phyloP scores from a whole-genome alignment of 2,797 vertebrate genomes.

The Eulemur rubriventer region DNA sequence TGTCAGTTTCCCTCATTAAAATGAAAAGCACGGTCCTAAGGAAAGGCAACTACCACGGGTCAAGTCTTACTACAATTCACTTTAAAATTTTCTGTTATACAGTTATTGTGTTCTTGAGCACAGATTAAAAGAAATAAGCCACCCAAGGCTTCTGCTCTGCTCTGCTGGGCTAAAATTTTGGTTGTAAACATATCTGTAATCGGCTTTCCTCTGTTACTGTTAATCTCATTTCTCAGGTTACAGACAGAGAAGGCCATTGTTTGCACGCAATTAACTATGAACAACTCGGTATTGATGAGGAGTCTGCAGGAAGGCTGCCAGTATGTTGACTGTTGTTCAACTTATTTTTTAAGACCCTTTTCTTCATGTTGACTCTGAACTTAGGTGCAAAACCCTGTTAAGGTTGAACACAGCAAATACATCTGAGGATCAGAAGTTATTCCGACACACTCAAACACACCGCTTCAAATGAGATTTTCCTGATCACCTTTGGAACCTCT shows the following conservation, averaged over 20 bases:
- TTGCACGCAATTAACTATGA: neutral
- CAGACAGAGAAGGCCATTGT: neutral
- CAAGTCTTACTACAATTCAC: neutral
- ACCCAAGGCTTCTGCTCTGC: neutral
- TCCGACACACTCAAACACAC: neutral
- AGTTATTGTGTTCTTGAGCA: neutral
- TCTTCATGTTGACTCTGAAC: neutral
- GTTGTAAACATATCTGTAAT: neutral
- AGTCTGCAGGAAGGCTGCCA: neutral
- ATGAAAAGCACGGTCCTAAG: neutral
- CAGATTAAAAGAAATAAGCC: neutral
- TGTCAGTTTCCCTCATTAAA: neutral
- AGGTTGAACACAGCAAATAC: neutral
- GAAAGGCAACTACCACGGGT: neutral
- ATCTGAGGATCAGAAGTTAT: neutral
- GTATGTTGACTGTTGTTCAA: neutral
- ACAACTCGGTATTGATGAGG: neutral
- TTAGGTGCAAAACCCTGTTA: neutral
- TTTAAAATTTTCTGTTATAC: neutral
- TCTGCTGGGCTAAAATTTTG: neutral
- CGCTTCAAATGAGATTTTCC: neutral
- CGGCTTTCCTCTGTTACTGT: neutral
- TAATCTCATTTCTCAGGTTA: conserved; percentile 49
- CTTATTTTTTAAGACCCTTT: neutral
- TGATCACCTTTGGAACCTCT: neutral